phyloP scores from a whole-genome alignment of 2,797 vertebrate genomes.

The Typhlichthys subterraneus region DNA sequence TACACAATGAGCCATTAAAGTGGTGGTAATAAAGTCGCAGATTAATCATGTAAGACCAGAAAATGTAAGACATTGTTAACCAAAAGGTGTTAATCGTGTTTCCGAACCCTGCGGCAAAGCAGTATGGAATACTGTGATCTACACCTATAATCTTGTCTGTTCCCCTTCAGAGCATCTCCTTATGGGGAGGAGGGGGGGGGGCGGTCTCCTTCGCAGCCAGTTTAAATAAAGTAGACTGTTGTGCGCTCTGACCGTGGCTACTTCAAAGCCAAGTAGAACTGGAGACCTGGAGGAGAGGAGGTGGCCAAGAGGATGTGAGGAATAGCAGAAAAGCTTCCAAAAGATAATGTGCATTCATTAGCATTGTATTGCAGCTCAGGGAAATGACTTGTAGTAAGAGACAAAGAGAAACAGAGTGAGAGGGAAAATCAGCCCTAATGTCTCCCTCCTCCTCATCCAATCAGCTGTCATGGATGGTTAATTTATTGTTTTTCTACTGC shows the following conservation, averaged over 20 bases:
- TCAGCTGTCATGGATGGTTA: not conserved
- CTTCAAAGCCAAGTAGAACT: slow-evolving; percentile 47
- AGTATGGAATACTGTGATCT: slow-evolving; percentile 34
- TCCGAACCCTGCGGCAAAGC: slow-evolving; percentile 24
- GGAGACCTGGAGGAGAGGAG: not conserved
- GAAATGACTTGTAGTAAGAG: slow-evolving; percentile 24
- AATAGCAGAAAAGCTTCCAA: slow-evolving; percentile 20
- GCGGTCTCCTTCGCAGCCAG: slow-evolving; percentile 1
- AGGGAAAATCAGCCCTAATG: slow-evolving; percentile 24
- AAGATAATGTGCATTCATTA: slow-evolving; percentile 54
- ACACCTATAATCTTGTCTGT: slow-evolving; percentile 22
- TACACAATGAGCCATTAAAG: slow-evolving; percentile 30
- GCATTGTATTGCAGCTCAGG: slow-evolving; percentile 36
- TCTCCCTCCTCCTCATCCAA: slow-evolving; percentile 1
- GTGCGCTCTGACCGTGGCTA: slow-evolving; percentile 47
- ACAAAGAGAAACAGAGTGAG: slow-evolving; percentile 22
- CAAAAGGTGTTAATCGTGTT: slow-evolving; percentile 47
- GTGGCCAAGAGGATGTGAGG: slow-evolving; percentile 1
- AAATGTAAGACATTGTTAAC: no score
- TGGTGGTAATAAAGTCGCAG: slow-evolving; percentile 23
- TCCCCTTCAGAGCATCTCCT: slow-evolving; percentile 22
- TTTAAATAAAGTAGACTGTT: slow-evolving; percentile 60
- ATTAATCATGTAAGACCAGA: slow-evolving; percentile 37
- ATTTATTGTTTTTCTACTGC: slow-evolving; percentile 13
- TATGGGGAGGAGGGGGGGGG: slow-evolving; percentile 9